Evolutionary conservation across 2,113 vertebrate genomes (phyloP), one percentile per base, ranked within the genome.

Genomic region (Poicephalus meyeri): DNA sequence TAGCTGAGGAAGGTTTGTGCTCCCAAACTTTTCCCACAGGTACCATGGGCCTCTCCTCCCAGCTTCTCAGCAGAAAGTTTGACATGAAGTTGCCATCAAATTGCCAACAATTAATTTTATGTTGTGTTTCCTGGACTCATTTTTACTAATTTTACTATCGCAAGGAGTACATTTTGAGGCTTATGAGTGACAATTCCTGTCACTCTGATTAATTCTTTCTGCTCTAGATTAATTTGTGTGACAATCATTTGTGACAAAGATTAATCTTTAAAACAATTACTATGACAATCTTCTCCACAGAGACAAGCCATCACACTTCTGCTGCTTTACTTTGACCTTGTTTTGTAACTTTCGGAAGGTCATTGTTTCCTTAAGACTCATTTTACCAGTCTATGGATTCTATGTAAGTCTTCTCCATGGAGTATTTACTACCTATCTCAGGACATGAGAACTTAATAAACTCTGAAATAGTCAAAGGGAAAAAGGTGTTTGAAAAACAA

Each of bases 181-280:
- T 87, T 41, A 5, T 87, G 73, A 97, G 79, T 94, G 95, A 95
- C 86, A 96, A 86, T 16, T 47, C 39, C 94, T 96, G 96, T 95
- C 88, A 84, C 73, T 88, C 73, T 97, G 93, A 95, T 87, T 84
- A 96, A 83, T 91, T 64, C 91, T 61, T 96, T 91, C 71, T 90
- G 81, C 71, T 96, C 72, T 70, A 71, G 71, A 88, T 91, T 95
- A 91, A 92, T 94, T 97, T 94, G 72, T 5, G 61, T 94, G 92
- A 95, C 82, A 96, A 89, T 93, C 35, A 88, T 74, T 93, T 90
- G 80, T 87, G 88, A 85, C 89, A 95, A 85, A 87, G 94, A 94
- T 96, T 95, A 97, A 97, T 96, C 76, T 96, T 95, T 95, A 64
- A 78, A 88, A 91, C 66, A 31, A 94, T 96, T 90, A 95, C 85